Base-by-base conservation (phyloP, 2,113 vertebrate genomes). In the Solea solea region DNA sequence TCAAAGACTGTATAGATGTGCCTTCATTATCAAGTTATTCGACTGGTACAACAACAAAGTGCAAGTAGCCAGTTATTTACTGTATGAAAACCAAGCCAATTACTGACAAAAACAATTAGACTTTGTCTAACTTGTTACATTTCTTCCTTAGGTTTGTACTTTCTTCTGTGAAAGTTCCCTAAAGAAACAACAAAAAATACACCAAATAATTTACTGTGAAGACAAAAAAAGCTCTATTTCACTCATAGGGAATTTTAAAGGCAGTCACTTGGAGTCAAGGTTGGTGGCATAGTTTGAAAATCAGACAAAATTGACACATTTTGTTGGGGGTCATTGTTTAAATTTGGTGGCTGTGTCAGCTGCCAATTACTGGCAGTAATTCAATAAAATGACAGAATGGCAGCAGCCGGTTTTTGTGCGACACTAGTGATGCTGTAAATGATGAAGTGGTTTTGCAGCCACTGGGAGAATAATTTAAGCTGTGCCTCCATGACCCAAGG, bases 61-160 rank as follows among this genome's bases (percentile, higher is more conserved):
- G 27, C 54, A 67, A 73, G 74, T 66, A 78, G 53, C 61, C 78
- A 72, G 65, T 89, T 83, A 83, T 82, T 86, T 80, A 57, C 75
- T 65, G 28, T 28, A 60, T 56, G 63, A 48, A 74, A 69, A 82
- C 66, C 59, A 72, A 80, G 48, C 81, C 65, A 84, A 78, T 86
- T 86, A 81, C 53, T 66, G 71, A 66, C 45, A 54, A 74, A 74
- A 82, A 79, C 60, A 87, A 78, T 81, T 72, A 85, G 54, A 74
- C 56, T 13, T n/a, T 52, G 27, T 66, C 0, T 28, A 64, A 75
- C 61, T 62, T 75, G 67, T 82, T 63, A 57, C 69, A 81, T 8
- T 15, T 5, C 41, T 80, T 67, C 40, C 75, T 66, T 40, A 42
- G 75, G 27, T 68, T 78, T 76, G 52, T 60, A 52, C 48, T 68